Conservation (phyloP, 2,113 vertebrate species). For the Pseudonaja textilis region DNA sequence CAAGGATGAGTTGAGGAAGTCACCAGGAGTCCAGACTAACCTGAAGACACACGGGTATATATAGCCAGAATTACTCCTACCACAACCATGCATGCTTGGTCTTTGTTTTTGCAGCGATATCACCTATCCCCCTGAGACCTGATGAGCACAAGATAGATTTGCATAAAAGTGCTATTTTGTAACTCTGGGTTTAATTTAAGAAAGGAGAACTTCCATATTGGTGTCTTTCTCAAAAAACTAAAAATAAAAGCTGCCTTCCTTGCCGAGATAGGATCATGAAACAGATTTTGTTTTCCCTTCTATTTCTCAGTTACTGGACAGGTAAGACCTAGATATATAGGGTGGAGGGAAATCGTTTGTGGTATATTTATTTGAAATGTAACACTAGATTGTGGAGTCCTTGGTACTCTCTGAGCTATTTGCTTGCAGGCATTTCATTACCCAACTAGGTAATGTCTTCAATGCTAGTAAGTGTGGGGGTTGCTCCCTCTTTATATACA, state of each 20-base stretch:
- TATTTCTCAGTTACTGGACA: neutral
- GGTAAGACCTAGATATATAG: neutral
- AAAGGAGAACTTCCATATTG: neutral
- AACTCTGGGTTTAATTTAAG: neutral
- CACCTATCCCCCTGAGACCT: neutral
- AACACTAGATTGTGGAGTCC: neutral
- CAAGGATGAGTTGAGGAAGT: neutral
- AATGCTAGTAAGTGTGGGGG: no score
- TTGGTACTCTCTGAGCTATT: no score
- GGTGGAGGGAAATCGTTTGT: neutral
- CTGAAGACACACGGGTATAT: neutral
- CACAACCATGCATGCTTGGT: neutral
- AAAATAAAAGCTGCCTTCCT: no score
- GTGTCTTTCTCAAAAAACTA: neutral
- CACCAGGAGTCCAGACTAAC: neutral
- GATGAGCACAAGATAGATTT: neutral
- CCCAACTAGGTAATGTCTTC: no score
- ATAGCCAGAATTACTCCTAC: neutral
- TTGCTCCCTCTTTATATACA: no score
- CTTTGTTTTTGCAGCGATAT: neutral
- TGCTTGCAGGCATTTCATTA: no score
- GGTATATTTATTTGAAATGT: neutral
- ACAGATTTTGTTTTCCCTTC: neutral
- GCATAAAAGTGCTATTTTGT: neutral
- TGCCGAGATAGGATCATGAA: neutral